A percentile compares a stretch with the other conserved stretches of the same genome.
Conservation (phyloP, 2,797 vertebrate species). For the Amblyraja radiata region DNA sequence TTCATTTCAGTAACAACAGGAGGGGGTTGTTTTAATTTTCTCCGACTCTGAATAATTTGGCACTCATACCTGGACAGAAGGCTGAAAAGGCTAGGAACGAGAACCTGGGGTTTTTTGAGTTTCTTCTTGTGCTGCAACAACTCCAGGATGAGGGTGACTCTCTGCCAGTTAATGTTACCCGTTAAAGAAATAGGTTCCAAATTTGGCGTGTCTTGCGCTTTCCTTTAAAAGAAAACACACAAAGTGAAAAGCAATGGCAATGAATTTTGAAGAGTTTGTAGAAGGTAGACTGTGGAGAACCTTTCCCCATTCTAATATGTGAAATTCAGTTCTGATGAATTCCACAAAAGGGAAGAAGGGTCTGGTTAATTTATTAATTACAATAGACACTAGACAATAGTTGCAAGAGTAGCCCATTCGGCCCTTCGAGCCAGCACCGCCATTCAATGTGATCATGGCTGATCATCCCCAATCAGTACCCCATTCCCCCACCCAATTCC, state of each 20-base stretch:
- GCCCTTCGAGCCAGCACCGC: too few relatives aligned
- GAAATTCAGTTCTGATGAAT: background rate
- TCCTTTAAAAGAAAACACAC: slow-evolving; percentile 56
- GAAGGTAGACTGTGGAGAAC: background rate
- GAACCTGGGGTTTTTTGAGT: slow-evolving; percentile 63
- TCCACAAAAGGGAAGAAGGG: background rate
- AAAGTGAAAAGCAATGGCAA: background rate
- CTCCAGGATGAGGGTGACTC: slow-evolving; percentile 82
- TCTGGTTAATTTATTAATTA: background rate
- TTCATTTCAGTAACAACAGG: background rate
- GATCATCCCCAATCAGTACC: too few relatives aligned
- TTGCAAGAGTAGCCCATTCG: too few relatives aligned
- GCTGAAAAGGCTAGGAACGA: slow-evolving; percentile 79
- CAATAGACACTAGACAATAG: too few relatives aligned
- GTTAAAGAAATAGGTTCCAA: slow-evolving; percentile 48
- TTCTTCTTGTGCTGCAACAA: slow-evolving; percentile 96
- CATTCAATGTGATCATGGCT: too few relatives aligned
- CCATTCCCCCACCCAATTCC: background rate
- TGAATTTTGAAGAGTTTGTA: background rate
- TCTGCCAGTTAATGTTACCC: slow-evolving; percentile 66
- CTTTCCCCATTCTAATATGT: too few relatives aligned
- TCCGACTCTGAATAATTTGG: background rate
- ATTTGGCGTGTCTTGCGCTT: slow-evolving; percentile 49
- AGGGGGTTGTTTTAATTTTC: background rate
- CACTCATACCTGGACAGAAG: slow-evolving; percentile 73